Percentiles rank a stretch among this genome's conserved stretches.
phyloP scores from a whole-genome alignment of 2,797 vertebrate species.

The Etheostoma nigrum region DNA sequence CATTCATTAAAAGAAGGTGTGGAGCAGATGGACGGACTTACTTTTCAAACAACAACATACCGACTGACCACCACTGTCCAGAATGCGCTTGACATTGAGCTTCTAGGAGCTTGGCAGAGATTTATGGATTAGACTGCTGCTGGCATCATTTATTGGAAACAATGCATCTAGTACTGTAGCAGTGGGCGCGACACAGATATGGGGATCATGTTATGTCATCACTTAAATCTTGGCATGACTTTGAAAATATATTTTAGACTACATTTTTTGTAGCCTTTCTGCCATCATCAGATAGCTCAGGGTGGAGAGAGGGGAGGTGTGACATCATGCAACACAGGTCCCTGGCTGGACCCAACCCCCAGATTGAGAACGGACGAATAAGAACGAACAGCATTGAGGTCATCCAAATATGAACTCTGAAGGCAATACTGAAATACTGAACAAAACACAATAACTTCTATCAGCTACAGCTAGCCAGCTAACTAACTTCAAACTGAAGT shows the following conservation, averaged over 20 bases:
- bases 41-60: slow-evolving; percentile 7
- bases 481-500: no score
- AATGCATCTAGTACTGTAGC: background rate
- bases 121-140: background rate
- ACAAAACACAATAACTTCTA: no score
- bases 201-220: background rate
- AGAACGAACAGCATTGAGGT: slow-evolving; percentile 10
- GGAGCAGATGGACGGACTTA: background rate
- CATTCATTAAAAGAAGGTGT: background rate
- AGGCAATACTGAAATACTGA: no score
- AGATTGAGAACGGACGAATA: background rate
- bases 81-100: background rate
- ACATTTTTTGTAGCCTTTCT: background rate
- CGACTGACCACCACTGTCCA: background rate
- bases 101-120: slow-evolving; percentile 3
- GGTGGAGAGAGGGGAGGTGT: background rate
- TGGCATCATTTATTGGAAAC: slow-evolving; percentile 6
- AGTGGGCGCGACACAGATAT: background rate
- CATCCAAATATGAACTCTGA: background rate
- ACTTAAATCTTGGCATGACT: background rate
- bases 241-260: background rate
- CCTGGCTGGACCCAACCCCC: background rate
- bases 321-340: no score
- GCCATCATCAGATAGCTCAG: background rate
- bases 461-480: no score